phyloP scores from a whole-genome alignment of 2,888 invertebrate genomes.

The Pilophorus perplexus region DNA sequence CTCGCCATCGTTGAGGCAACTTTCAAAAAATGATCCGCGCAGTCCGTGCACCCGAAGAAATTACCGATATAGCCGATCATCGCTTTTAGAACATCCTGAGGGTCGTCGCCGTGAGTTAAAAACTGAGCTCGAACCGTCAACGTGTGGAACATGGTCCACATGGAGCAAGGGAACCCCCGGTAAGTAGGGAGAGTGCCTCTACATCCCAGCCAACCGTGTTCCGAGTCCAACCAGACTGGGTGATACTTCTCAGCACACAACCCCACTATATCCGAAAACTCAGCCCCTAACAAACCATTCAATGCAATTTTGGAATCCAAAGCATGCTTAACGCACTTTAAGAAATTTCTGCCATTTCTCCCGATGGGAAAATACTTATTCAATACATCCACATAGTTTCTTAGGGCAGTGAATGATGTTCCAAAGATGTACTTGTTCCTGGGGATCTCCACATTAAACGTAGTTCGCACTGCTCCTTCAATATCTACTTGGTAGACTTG shows the following conservation, averaged over 20 bases:
- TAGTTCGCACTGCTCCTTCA: slow-evolving; percentile 79
- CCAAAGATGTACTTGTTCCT: slow-evolving; percentile 66
- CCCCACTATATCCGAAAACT: slow-evolving; percentile 59
- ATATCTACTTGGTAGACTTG: slow-evolving; percentile 81
- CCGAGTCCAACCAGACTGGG: slow-evolving; percentile 44
- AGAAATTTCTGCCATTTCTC: slow-evolving; percentile 62
- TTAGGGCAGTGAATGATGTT: slow-evolving; percentile 69
- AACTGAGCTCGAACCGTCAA: slow-evolving; percentile 66
- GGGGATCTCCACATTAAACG: slow-evolving; percentile 79
- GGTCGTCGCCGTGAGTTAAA: slow-evolving; percentile 54
- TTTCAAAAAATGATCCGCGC: slow-evolving; percentile 81
- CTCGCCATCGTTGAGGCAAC: slow-evolving; percentile 75
- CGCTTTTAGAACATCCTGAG: slow-evolving; percentile 70
- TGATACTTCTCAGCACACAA: slow-evolving; percentile 57
- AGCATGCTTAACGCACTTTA: slow-evolving; percentile 58
- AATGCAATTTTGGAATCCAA: background rate
- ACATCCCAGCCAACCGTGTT: slow-evolving; percentile 72
- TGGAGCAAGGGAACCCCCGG: slow-evolving; percentile 88
- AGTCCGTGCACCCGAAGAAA: slow-evolving; percentile 92
- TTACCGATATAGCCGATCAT: slow-evolving; percentile 85
- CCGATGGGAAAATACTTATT: slow-evolving; percentile 77
- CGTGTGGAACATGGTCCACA: slow-evolving; percentile 94
- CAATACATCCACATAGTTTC: slow-evolving; percentile 69
- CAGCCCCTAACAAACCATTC: slow-evolving; percentile 47
- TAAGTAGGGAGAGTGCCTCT: slow-evolving; percentile 69